Conservation (phyloP, 2,888 invertebrate species). For the Shargacucullia verbasci region DNA sequence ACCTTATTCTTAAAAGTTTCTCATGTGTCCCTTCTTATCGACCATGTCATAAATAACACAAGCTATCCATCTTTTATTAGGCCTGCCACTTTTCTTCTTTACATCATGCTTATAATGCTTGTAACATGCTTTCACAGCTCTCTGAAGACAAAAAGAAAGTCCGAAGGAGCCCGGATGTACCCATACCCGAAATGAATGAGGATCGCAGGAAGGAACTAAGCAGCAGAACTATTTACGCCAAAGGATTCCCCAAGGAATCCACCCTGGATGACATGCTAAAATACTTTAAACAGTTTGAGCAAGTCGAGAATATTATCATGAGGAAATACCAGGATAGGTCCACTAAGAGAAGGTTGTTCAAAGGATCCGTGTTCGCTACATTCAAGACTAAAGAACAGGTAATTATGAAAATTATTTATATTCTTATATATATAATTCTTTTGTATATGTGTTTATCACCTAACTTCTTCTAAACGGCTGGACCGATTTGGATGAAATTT, state of each 20-base stretch:
- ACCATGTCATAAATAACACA: no score
- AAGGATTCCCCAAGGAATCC: conserved; percentile 94
- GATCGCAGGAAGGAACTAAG: conserved; percentile 94
- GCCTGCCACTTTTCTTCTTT: no score
- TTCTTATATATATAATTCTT: no score
- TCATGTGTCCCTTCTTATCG: no score
- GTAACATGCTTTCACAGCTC: conserved; percentile 74
- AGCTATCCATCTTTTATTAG: no score
- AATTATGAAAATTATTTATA: conserved; percentile 14
- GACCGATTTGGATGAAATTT: no score
- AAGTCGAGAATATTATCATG: conserved; percentile 91
- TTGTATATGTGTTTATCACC: no score
- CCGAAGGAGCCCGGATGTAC: conserved; percentile 92
- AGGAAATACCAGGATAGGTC: conserved; percentile 90
- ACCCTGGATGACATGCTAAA: conserved; percentile 92
- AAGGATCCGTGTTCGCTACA: conserved; percentile 97
- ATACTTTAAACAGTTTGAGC: conserved; percentile 92
- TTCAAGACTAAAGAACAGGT: conserved; percentile 94
- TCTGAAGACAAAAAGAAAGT: conserved; percentile 92
- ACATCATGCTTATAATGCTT: no score
- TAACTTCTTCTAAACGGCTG: no score
- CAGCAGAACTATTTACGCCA: conserved; percentile 94
- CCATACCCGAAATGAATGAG: conserved; percentile 95
- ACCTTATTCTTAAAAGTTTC: no score
- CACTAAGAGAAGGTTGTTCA: conserved; percentile 91